These are phyloP conservation scores for Peromyscus maniculatus DNA, from an alignment of 2,113 vertebrate species.

Conservation along the genomic window DNA sequence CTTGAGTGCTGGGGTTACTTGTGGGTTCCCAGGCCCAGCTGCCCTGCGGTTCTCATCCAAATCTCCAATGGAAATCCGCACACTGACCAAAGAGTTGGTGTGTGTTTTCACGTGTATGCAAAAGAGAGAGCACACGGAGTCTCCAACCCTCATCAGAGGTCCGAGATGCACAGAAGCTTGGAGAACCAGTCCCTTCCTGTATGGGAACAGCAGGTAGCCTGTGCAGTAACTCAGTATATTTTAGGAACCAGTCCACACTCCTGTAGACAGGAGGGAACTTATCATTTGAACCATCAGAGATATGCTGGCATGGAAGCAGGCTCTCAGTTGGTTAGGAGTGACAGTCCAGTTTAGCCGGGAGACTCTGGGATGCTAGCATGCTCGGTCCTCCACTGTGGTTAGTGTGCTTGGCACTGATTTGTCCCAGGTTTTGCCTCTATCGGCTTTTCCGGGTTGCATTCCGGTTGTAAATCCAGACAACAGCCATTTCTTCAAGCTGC, in stretches of 20 bases:
- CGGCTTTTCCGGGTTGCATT: not conserved
- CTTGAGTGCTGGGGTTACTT: not conserved
- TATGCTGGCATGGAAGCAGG: not conserved
- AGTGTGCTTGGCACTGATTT: not conserved
- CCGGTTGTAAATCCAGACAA: not conserved
- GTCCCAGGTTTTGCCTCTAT: not conserved
- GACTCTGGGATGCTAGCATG: not conserved
- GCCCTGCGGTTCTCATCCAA: not conserved
- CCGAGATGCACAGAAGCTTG: not conserved
- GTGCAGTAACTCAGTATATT: not conserved
- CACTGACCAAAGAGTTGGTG: not conserved
- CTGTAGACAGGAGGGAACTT: not conserved
- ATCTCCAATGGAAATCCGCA: not conserved
- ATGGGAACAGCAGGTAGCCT: not conserved
- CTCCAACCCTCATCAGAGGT: not conserved
- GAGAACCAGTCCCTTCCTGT: not conserved
- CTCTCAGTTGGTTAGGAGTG: not conserved
- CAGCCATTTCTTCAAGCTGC: constrained; percentile 5
- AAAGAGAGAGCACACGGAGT: not conserved
- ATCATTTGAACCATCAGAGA: not conserved
- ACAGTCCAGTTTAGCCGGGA: not conserved
- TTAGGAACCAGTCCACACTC: not conserved
- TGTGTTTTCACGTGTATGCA: not conserved
- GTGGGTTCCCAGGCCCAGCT: not conserved
- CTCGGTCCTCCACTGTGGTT: fast-evolving